These are phyloP conservation scores for Zosterops japonicus DNA, from an alignment of 2,113 vertebrate genomes.

Conservation along the genomic window DNA sequence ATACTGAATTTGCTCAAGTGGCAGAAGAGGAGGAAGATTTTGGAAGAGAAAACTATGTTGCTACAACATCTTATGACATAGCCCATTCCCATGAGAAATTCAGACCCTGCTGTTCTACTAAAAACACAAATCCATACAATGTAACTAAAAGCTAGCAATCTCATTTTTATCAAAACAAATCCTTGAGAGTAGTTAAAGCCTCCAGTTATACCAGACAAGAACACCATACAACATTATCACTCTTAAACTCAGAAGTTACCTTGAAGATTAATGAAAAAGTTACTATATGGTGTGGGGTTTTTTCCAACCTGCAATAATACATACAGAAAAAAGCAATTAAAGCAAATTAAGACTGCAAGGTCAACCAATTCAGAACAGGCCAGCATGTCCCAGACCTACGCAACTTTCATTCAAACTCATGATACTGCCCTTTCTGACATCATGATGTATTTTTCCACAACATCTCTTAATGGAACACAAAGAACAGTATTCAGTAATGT, in stretches of 20 bases:
- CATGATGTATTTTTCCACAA: neutral
- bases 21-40: neutral
- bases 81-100: neutral
- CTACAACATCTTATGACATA: neutral
- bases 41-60: neutral
- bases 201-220: neutral
- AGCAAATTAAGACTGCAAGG: neutral
- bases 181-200: neutral
- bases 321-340: neutral
- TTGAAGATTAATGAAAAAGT: neutral
- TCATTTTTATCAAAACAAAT: neutral
- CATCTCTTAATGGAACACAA: neutral
- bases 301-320: neutral
- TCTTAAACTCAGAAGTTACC: neutral
- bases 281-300: rapidly evolving
- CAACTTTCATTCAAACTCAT: neutral
- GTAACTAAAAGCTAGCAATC: neutral
- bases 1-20: neutral
- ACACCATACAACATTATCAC: neutral
- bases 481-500: neutral
- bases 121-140: neutral
- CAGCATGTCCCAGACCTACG: rapidly evolving
- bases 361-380: neutral
- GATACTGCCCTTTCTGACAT: neutral
- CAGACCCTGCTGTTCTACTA: neutral